Conservation (phyloP, 2,888 invertebrate genomes). For the Aethes cnicana region DNA sequence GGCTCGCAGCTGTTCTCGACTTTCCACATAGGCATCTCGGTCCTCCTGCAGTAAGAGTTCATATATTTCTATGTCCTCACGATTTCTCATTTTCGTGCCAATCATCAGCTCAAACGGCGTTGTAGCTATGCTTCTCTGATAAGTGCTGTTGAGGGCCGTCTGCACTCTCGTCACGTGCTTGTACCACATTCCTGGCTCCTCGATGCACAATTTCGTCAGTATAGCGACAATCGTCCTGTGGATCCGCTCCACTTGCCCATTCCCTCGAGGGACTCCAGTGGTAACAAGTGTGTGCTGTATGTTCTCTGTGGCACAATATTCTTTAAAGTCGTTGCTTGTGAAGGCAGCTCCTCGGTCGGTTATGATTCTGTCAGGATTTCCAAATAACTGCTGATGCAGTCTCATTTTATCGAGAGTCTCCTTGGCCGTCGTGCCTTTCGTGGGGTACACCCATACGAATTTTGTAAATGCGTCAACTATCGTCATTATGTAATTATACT, state of each 20-base stretch:
- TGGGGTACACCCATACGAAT: constrained; percentile 43
- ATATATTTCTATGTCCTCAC: neutral
- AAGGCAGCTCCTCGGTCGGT: neutral
- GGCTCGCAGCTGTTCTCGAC: neutral
- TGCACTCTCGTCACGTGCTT: constrained; percentile 5
- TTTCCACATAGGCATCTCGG: neutral
- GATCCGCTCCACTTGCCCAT: neutral
- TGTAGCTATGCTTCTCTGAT: neutral
- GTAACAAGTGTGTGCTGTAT: neutral
- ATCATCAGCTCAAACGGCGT: neutral
- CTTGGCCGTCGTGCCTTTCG: constrained; percentile 29
- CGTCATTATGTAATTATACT: constrained; percentile 42
- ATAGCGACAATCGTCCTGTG: neutral
- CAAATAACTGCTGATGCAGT: neutral
- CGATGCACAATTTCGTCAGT: neutral
- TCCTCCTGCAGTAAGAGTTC: neutral
- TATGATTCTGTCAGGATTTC: neutral
- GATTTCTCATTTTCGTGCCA: neutral
- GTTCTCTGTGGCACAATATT: neutral
- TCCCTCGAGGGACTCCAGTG: neutral
- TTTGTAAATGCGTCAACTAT: constrained; percentile 44
- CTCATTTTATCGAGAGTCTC: neutral
- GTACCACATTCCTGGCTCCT: neutral
- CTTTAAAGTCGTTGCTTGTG: neutral
- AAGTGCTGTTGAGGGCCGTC: constrained; percentile 23